phyloP scores from a whole-genome alignment of 2,888 invertebrate genomes.

The Abscondita cerata region DNA sequence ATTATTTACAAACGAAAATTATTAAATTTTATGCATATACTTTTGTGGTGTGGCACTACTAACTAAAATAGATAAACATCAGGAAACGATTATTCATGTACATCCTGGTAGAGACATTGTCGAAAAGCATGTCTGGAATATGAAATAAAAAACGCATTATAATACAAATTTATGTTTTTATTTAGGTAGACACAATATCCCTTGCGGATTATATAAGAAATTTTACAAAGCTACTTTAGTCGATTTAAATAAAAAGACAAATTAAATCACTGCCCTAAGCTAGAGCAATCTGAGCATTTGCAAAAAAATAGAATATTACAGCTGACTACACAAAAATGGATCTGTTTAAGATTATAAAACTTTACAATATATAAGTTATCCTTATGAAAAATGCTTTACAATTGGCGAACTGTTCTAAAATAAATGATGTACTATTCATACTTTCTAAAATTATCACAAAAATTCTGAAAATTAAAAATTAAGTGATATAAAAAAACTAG shows the following conservation, averaged over 20 bases:
- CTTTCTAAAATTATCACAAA: slow-evolving; percentile 48
- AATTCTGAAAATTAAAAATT: slow-evolving; percentile 30
- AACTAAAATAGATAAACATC: not conserved
- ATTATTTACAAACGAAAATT: too few relatives aligned
- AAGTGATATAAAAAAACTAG: slow-evolving; percentile 46
- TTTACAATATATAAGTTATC: slow-evolving; percentile 33
- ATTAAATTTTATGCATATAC: too few relatives aligned
- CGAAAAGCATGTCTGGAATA: slow-evolving; percentile 24
- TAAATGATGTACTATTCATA: slow-evolving; percentile 24
- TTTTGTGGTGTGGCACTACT: too few relatives aligned
- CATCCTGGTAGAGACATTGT: slow-evolving; percentile 20
- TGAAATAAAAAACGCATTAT: slow-evolving; percentile 54
- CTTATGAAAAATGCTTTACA: slow-evolving; percentile 40
- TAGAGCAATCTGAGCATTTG: slow-evolving; percentile 56
- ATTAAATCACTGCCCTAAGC: slow-evolving; percentile 37
- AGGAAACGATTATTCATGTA: slow-evolving; percentile 15
- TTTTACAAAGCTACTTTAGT: slow-evolving; percentile 71
- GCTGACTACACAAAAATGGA: slow-evolving; percentile 42
- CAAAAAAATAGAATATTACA: slow-evolving; percentile 54
- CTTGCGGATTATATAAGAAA: slow-evolving; percentile 71
- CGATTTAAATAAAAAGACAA: slow-evolving; percentile 50
- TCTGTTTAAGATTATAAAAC: slow-evolving; percentile 32
- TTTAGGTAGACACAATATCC: slow-evolving; percentile 74
- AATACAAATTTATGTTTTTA: slow-evolving; percentile 72
- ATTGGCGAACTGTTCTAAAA: slow-evolving; percentile 49